phyloP scores from a whole-genome alignment of 2,797 vertebrate species.

The Neolamprologus multifasciatus region DNA sequence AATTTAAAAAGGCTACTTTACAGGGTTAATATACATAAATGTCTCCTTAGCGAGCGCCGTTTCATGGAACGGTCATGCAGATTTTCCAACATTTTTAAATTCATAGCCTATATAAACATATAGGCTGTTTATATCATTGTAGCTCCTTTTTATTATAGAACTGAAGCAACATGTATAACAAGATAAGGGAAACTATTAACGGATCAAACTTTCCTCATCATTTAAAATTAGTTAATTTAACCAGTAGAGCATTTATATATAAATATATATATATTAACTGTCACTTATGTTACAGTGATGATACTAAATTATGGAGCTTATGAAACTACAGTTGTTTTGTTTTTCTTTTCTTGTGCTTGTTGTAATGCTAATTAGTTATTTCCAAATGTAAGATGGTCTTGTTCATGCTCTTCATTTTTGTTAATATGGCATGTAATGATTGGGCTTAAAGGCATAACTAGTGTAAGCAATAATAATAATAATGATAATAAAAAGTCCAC shows the following conservation, averaged over 20 bases:
- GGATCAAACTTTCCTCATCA: background rate
- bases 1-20: conserved; percentile 75
- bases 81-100: conserved; percentile 37
- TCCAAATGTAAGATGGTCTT: background rate
- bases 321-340: background rate
- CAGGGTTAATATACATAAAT: conserved; percentile 70
- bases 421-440: background rate
- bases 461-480: background rate
- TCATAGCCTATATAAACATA: conserved; percentile 9
- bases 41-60: conserved; percentile 51
- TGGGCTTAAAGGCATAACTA: background rate
- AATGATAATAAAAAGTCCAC: background rate
- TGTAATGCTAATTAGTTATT: background rate
- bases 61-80: conserved; percentile 43
- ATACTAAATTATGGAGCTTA: background rate
- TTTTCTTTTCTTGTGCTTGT: background rate
- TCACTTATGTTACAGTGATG: background rate
- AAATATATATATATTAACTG: background rate
- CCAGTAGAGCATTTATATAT: background rate
- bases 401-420: background rate
- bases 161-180: conserved; percentile 1
- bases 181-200: conserved; percentile 3
- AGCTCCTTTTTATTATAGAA: conserved; percentile 13
- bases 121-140: conserved; percentile 30
- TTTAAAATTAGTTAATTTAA: background rate